Evolutionary conservation across 2,113 vertebrate genomes (phyloP).

Genomic region (Chlorodrepanis virens): DNA sequence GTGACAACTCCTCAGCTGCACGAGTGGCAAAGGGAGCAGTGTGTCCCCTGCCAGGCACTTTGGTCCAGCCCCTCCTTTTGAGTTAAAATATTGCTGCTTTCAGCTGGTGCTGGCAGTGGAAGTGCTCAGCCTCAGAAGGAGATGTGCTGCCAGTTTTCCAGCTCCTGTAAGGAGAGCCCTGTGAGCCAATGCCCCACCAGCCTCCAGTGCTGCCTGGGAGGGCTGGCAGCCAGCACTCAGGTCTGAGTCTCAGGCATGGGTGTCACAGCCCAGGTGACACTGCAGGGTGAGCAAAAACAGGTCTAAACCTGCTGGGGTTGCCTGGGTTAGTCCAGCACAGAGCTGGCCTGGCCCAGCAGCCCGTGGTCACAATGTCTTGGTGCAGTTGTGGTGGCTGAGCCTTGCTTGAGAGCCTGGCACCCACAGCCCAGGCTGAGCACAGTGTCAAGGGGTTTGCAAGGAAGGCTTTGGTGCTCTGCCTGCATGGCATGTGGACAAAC

Average conservation of each 20-base stretch:
- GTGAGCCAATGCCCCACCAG: rapidly evolving
- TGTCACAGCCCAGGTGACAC: neutral
- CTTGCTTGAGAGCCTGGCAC: neutral
- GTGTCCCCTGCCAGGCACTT: neutral
- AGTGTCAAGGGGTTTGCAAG: neutral
- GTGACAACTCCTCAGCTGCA: rapidly evolving
- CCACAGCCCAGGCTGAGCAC: neutral
- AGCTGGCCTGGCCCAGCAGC: neutral
- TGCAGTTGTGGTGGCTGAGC: neutral
- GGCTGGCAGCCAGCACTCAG: neutral
- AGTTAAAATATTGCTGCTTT: neutral
- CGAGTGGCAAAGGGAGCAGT: neutral
- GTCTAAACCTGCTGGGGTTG: neutral
- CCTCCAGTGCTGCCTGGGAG: neutral
- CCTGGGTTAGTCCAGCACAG: neutral
- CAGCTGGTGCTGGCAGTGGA: neutral
- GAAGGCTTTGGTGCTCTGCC: neutral
- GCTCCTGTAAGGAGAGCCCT: neutral
- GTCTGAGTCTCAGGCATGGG: rapidly evolving
- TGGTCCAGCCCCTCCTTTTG: neutral
- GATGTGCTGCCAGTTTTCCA: neutral
- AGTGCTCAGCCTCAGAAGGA: neutral
- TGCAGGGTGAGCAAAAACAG: neutral
- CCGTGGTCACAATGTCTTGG: rapidly evolving
- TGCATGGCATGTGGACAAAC: neutral